Conservation (phyloP, 1,140 invertebrate genomes). For the Pseudomyrmex pallidus region DNA sequence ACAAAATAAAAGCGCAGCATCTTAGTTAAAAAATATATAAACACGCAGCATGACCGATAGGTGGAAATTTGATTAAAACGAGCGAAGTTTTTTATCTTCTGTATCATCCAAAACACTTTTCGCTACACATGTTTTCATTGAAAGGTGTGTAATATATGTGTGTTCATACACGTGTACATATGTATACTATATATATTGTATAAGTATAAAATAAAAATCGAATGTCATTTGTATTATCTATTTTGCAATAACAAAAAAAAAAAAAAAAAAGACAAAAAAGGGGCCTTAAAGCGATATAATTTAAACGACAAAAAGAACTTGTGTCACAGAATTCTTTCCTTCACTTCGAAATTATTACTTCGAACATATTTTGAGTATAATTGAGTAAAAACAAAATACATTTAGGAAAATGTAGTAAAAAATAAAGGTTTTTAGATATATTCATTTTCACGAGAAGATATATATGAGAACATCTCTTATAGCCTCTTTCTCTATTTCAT, state of each 20-base stretch:
- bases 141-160: slow-evolving; percentile 46
- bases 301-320: slow-evolving; percentile 61
- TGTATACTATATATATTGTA: slow-evolving; percentile 61
- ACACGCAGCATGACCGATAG: slow-evolving; percentile 11
- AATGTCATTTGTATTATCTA: slow-evolving; percentile 65
- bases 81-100: slow-evolving; percentile 61
- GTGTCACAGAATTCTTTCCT: slow-evolving; percentile 62
- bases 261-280: slow-evolving; percentile 52
- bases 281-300: slow-evolving; percentile 72
- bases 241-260: slow-evolving; percentile 69
- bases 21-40: slow-evolving; percentile 49
- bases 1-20: slow-evolving; percentile 51
- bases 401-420: background rate
- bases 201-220: slow-evolving; percentile 67
- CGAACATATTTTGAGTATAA: slow-evolving; percentile 67
- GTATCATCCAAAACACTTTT: slow-evolving; percentile 55
- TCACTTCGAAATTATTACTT: slow-evolving; percentile 58
- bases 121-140: slow-evolving; percentile 68
- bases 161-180: background rate
- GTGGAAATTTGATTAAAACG: slow-evolving; percentile 47
- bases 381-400: slow-evolving; percentile 61
- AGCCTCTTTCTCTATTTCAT: too few relatives aligned
- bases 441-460: background rate
- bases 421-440: background rate
- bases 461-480: background rate